phyloP scores from a whole-genome alignment of 2,888 invertebrate species.

The Phaonia tiefii region DNA sequence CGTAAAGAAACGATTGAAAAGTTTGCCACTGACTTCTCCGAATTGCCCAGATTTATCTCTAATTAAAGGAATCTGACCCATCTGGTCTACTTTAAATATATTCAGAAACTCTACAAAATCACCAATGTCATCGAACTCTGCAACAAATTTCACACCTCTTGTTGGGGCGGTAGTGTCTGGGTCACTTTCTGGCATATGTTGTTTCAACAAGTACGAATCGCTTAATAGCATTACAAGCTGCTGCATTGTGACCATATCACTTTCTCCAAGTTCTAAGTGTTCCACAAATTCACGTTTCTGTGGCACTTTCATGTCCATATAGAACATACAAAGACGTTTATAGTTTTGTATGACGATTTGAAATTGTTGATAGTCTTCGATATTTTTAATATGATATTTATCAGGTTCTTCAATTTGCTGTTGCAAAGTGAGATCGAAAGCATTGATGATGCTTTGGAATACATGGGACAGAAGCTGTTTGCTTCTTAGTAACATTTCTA shows the following conservation, averaged over 20 bases:
- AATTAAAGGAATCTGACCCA: constrained; percentile 77
- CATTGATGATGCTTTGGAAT: constrained; percentile 82
- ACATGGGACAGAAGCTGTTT: constrained; percentile 85
- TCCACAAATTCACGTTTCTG: constrained; percentile 68
- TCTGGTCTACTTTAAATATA: constrained; percentile 74
- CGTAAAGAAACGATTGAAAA: constrained; percentile 75
- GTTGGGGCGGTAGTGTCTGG: background rate
- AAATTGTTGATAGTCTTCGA: constrained; percentile 74
- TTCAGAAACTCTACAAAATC: constrained; percentile 82
- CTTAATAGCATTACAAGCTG: constrained; percentile 83
- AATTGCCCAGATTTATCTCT: constrained; percentile 75
- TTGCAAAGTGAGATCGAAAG: constrained; percentile 69
- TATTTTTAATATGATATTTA: constrained; percentile 63
- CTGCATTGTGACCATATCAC: constrained; percentile 84
- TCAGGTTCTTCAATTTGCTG: constrained; percentile 71
- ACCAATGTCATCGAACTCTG: constrained; percentile 81
- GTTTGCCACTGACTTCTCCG: constrained; percentile 74
- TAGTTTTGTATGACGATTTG: constrained; percentile 72
- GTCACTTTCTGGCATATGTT: constrained; percentile 29
- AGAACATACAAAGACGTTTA: constrained; percentile 76
- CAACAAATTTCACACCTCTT: constrained; percentile 83
- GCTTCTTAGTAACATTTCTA: constrained; percentile 86
- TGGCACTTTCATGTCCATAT: constrained; percentile 74
- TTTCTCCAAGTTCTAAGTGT: constrained; percentile 72
- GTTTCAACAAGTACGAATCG: constrained; percentile 53